Conservation (phyloP, 2,797 vertebrate species). For the Pitangus sulphuratus region DNA sequence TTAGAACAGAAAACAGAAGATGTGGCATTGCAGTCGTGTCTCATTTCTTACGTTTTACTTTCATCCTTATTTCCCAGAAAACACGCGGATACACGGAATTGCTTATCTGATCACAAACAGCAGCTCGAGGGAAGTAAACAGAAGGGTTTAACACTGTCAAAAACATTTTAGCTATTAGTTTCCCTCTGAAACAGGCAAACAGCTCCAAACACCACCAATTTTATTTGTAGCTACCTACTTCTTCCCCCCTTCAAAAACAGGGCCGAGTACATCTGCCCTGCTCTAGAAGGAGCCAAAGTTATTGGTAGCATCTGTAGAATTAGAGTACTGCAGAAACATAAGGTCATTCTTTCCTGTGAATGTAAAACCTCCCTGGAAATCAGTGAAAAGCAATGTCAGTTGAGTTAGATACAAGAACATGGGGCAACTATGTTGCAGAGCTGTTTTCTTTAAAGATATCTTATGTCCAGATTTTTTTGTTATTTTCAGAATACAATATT, state of each 20-base stretch:
- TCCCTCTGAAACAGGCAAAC: background rate
- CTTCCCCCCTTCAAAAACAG: background rate
- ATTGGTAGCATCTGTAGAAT: background rate
- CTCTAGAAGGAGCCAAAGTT: background rate
- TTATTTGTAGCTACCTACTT: background rate
- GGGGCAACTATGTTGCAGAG: accelerated
- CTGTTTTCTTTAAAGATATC: background rate
- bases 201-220: background rate
- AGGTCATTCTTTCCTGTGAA: background rate
- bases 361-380: background rate
- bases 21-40: background rate
- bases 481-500: background rate
- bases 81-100: background rate
- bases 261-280: background rate
- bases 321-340: background rate
- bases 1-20: background rate
- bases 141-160: background rate
- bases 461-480: background rate
- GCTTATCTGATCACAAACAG: constrained; percentile 50
- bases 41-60: background rate
- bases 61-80: constrained; percentile 19
- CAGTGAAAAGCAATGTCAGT: background rate
- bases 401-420: background rate
- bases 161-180: background rate
- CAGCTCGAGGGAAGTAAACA: constrained; percentile 3